Conservation (phyloP, 2,888 invertebrate species). For the Deilephila porcellus region DNA sequence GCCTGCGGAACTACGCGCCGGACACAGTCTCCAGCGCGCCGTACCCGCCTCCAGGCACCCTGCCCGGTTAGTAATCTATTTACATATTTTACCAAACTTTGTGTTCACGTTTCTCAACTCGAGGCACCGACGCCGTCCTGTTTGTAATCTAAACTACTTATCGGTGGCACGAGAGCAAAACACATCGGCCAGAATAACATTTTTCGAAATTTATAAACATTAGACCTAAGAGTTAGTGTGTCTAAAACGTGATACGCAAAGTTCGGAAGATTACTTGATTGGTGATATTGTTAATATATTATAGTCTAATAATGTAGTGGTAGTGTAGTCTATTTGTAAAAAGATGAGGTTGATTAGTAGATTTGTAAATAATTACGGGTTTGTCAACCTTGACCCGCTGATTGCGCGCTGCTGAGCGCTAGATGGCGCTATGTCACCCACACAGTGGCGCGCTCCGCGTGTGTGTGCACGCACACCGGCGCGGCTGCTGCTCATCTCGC, state of each 20-base stretch:
- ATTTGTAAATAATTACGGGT: constrained; percentile 75
- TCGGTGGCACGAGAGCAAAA: constrained; percentile 62
- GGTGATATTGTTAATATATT: constrained; percentile 29
- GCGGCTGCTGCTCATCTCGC: constrained; percentile 34
- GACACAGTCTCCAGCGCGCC: constrained; percentile 90
- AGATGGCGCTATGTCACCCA: constrained; percentile 74
- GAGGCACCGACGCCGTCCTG: constrained; percentile 55
- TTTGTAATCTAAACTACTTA: constrained; percentile 79
- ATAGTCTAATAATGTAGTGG: constrained; percentile 40
- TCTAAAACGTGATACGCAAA: constrained; percentile 42
- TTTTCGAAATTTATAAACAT: constrained; percentile 77
- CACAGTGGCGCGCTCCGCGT: constrained; percentile 49
- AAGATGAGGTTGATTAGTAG: constrained; percentile 59
- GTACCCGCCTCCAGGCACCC: constrained; percentile 91
- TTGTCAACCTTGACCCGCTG: constrained; percentile 78
- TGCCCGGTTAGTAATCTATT: constrained; percentile 78
- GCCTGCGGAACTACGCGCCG: constrained; percentile 89
- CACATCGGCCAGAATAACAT: constrained; percentile 67
- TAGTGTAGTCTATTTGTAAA: constrained; percentile 36
- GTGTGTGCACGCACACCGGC: constrained; percentile 67
- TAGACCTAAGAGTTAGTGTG: constrained; percentile 46
- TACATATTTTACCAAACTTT: constrained; percentile 53
- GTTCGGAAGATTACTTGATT: constrained; percentile 36
- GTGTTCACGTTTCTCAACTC: constrained; percentile 68
- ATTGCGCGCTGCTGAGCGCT: constrained; percentile 60